Conservation (phyloP, 1,140 invertebrate genomes). For the Drosophila saltans region DNA sequence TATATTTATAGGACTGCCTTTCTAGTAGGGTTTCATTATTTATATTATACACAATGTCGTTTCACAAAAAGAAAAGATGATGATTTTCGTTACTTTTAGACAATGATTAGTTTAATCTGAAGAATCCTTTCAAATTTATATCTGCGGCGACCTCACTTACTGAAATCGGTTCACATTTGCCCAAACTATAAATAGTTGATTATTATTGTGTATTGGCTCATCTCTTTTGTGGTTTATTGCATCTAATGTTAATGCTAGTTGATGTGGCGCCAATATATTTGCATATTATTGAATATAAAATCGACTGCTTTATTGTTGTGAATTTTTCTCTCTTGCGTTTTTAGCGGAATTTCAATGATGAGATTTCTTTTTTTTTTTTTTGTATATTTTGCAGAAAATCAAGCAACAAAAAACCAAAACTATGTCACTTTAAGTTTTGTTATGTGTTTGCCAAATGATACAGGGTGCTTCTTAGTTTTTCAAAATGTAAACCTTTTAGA, state of each 20-base stretch:
- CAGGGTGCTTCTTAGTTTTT: slow-evolving; percentile 7
- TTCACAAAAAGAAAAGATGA: too few relatives aligned
- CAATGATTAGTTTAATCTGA: too few relatives aligned
- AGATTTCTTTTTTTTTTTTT: slow-evolving; percentile 35
- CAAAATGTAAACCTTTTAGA: not conserved
- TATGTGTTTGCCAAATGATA: not conserved
- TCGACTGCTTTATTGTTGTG: slow-evolving; percentile 5
- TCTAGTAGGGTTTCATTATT: too few relatives aligned
- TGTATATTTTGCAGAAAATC: slow-evolving; percentile 9
- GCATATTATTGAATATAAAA: slow-evolving; percentile 26
- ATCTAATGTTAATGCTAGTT: slow-evolving; percentile 8
- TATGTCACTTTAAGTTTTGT: slow-evolving; percentile 32
- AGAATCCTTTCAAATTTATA: not conserved
- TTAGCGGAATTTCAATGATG: slow-evolving; percentile 31
- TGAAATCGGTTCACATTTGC: not conserved
- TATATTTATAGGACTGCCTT: too few relatives aligned
- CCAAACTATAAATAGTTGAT: slow-evolving; percentile 5
- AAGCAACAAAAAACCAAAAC: slow-evolving; percentile 18
- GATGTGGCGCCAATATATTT: slow-evolving; percentile 8
- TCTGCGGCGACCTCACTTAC: not conserved
- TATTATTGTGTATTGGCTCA: slow-evolving; percentile 13
- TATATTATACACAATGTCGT: too few relatives aligned
- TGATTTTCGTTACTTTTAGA: too few relatives aligned
- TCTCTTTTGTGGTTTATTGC: slow-evolving; percentile 7
- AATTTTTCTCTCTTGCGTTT: not conserved